These are phyloP conservation scores for Petroica traversi DNA, from an alignment of 2,113 vertebrate genomes.

Conservation along the genomic window DNA sequence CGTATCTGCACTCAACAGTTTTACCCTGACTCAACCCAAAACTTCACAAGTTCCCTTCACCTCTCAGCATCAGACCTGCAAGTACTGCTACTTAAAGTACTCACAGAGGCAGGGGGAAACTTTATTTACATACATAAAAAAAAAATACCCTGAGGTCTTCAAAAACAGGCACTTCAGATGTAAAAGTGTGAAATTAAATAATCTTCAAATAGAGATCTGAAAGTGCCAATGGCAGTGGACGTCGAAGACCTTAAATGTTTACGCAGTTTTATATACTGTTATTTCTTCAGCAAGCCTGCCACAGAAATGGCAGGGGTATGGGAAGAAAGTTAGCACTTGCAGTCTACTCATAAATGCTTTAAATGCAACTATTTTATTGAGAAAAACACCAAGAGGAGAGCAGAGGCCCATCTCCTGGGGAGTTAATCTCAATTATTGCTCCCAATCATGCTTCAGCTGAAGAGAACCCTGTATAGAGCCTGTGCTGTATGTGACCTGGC, in stretches of 20 bases:
- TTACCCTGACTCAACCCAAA: not conserved
- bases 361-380: not conserved
- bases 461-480: not conserved
- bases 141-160: not conserved
- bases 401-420: not conserved
- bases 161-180: not conserved
- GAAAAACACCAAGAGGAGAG: not conserved
- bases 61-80: not conserved
- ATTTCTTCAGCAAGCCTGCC: conserved; percentile 1
- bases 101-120: not conserved
- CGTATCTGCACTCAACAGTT: not conserved
- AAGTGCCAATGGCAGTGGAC: not conserved
- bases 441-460: not conserved
- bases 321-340: conserved; percentile 15
- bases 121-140: not conserved
- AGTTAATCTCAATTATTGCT: not conserved
- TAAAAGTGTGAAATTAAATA: conserved; percentile 5
- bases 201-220: not conserved
- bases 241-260: not conserved
- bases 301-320: not conserved
- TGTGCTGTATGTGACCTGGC: not conserved
- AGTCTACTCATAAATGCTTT: not conserved
- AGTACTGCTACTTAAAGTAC: not conserved
- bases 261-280: not conserved
- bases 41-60: not conserved